Evolutionary conservation across 1,140 invertebrate species (phyloP).

Genomic region (Ectropis grisescens): DNA sequence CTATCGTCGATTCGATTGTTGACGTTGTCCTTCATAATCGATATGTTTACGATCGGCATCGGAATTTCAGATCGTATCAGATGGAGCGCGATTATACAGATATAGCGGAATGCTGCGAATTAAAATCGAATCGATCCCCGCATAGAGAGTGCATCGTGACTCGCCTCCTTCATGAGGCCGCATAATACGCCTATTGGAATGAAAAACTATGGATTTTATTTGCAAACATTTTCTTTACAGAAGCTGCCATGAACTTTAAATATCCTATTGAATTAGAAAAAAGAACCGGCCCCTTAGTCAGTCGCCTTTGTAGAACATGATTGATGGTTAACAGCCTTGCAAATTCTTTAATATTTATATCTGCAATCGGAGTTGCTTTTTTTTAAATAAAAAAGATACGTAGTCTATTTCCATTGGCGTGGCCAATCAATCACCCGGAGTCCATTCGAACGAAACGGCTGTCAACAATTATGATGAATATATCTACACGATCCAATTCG

Average conservation of each 20-base stretch:
- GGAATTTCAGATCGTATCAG: constrained; percentile 1
- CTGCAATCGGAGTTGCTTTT: no score
- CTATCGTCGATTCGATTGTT: neutral
- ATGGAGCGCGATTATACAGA: constrained; percentile 6
- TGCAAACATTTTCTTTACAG: no score
- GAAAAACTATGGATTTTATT: no score
- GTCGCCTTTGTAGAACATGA: constrained; percentile 3
- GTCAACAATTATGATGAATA: constrained; percentile 35
- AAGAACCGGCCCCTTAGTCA: no score
- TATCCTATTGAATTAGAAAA: no score
- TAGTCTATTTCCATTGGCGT: constrained; percentile 11
- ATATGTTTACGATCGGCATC: constrained; percentile 6
- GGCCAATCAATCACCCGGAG: constrained; percentile 21
- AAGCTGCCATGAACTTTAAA: no score
- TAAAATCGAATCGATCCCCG: constrained; percentile 9
- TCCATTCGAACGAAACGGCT: constrained; percentile 17
- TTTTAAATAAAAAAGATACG: no score
- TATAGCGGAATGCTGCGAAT: constrained; percentile 9
- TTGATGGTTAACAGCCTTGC: constrained; percentile 7
- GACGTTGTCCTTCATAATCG: constrained; percentile 5
- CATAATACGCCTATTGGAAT: no score
- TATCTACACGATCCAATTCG: constrained; percentile 27
- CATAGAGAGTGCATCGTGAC: constrained; percentile 11
- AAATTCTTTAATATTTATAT: constrained; percentile 4
- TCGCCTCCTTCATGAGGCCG: constrained; percentile 16